These are phyloP conservation scores for Cephus rjabovi DNA, from an alignment of 2,888 invertebrate species.

Conservation along the genomic window DNA sequence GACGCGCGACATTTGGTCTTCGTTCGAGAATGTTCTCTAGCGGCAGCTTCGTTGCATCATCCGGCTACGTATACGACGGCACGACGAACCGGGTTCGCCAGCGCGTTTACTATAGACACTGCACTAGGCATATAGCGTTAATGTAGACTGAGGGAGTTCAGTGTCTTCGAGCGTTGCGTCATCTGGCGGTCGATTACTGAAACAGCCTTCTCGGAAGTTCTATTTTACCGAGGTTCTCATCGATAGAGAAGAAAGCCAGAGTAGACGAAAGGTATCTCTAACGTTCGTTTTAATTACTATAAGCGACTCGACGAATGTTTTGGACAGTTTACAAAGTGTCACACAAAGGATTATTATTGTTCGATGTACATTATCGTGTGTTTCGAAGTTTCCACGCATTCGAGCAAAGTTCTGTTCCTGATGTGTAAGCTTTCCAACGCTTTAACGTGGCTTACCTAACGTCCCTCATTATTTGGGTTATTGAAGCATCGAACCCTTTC, in stretches of 20 bases:
- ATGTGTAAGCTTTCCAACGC: background rate
- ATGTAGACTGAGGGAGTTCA: slow-evolving; percentile 25
- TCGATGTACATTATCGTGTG: background rate
- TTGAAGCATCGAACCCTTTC: background rate
- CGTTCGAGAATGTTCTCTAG: background rate
- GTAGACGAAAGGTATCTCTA: slow-evolving; percentile 1
- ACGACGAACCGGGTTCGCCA: background rate
- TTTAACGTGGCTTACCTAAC: background rate
- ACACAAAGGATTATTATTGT: background rate
- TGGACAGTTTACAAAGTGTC: background rate
- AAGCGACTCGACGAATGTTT: background rate
- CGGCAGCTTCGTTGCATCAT: background rate
- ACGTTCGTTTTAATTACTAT: background rate
- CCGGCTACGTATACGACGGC: background rate
- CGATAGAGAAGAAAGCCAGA: background rate
- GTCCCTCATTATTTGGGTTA: background rate
- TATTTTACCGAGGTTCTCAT: background rate
- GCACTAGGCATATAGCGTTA: background rate
- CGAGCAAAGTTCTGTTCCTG: background rate
- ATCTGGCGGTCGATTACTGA: slow-evolving; percentile 34
- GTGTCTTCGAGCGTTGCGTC: slow-evolving; percentile 30
- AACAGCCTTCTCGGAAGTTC: background rate
- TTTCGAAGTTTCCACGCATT: background rate
- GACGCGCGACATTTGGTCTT: background rate
- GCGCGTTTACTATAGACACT: background rate